phyloP scores from a whole-genome alignment of 1,140 invertebrate species.

The Heliconius nattereri region DNA sequence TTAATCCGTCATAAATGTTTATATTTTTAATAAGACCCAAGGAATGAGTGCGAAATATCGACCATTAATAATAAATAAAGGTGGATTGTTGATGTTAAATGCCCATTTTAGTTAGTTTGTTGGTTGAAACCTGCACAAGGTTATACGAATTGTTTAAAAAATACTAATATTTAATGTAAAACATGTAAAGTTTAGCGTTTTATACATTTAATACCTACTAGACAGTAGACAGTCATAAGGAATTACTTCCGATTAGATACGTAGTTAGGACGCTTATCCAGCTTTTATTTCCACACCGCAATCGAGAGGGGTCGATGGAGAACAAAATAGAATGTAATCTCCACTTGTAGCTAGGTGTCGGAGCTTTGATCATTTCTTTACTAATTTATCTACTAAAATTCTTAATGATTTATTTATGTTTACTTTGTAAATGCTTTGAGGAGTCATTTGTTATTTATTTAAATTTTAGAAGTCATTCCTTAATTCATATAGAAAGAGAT shows the following conservation, averaged over 20 bases:
- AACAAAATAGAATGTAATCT: slow-evolving; percentile 42
- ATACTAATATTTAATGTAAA: no score
- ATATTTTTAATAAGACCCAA: background rate
- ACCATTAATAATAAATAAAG: background rate
- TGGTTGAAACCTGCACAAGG: background rate
- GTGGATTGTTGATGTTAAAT: background rate
- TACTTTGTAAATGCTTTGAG: background rate
- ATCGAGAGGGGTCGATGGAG: slow-evolving; percentile 34
- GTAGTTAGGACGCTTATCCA: slow-evolving; percentile 37
- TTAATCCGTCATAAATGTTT: background rate
- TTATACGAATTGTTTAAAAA: no score
- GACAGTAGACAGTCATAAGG: background rate
- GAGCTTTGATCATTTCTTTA: slow-evolving; percentile 24
- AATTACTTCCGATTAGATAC: slow-evolving; percentile 6
- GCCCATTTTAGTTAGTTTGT: background rate
- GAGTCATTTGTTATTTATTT: background rate
- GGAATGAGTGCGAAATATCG: background rate
- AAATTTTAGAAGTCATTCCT: no score
- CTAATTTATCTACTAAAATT: background rate
- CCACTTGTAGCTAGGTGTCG: slow-evolving; percentile 28
- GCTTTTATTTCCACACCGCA: slow-evolving; percentile 36
- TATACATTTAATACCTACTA: background rate
- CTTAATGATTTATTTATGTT: background rate
- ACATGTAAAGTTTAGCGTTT: background rate
- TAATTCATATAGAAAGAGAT: no score